These are phyloP conservation scores for Dicrostonyx torquatus DNA, from an alignment of 2,797 vertebrate genomes.

Conservation along the genomic window DNA sequence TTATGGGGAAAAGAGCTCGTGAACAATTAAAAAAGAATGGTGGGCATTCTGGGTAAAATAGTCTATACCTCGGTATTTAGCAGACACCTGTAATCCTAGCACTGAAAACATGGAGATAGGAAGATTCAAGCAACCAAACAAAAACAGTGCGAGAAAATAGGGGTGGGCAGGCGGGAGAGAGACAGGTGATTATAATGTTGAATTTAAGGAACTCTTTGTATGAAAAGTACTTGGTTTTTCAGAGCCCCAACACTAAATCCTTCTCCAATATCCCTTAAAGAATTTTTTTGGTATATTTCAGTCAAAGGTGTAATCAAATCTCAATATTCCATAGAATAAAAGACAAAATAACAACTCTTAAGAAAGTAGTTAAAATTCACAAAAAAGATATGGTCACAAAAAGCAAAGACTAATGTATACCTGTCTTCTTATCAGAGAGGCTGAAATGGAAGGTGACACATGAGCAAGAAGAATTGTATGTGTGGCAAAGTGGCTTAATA, in stretches of 20 bases:
- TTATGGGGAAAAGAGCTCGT: conserved; percentile 36
- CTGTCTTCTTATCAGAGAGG: not conserved
- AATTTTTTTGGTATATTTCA: not conserved
- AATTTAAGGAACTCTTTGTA: not conserved
- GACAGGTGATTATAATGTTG: not conserved
- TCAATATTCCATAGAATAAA: not conserved
- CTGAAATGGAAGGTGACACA: conserved; percentile 29
- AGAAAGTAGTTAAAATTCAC: conserved; percentile 44
- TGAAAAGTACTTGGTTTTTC: conserved; percentile 32
- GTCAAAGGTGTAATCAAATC: not conserved
- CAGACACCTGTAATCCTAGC: not conserved
- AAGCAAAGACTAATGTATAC: conserved; percentile 11
- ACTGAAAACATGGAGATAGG: not conserved
- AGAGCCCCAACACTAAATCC: not conserved
- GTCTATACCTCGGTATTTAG: not conserved
- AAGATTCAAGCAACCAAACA: not conserved
- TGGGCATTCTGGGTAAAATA: not conserved
- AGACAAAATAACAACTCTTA: not conserved
- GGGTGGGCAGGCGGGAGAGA: too few relatives aligned
- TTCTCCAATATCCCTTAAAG: not conserved
- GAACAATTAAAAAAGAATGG: conserved; percentile 19
- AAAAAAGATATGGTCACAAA: conserved; percentile 19
- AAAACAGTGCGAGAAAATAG: not conserved
- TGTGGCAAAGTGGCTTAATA: not conserved
- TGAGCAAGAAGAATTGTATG: not conserved